Conservation (phyloP, 2,888 invertebrate genomes). For the Nomada flava region DNA sequence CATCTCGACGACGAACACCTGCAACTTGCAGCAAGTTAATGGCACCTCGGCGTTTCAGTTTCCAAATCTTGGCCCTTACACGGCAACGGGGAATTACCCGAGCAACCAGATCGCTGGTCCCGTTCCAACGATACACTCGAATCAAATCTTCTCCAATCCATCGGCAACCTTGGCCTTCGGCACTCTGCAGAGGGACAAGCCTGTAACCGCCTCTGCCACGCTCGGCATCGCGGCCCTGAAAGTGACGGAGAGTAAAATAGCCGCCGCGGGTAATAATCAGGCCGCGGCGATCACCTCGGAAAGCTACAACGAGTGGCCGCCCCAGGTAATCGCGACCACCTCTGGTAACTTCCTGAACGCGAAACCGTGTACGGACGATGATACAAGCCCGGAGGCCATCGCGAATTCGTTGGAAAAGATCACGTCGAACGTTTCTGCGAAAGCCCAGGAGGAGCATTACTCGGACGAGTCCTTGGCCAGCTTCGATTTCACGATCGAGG, state of each 20-base stretch:
- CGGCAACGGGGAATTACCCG: constrained; percentile 59
- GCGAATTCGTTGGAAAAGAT: constrained; percentile 39
- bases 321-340: constrained; percentile 25
- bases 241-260: constrained; percentile 25
- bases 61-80: constrained; percentile 67
- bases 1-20: constrained; percentile 69
- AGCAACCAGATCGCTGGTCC: constrained; percentile 67
- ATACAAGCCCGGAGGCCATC: constrained; percentile 4
- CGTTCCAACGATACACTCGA: constrained; percentile 56
- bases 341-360: constrained; percentile 32
- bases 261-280: constrained; percentile 28
- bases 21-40: constrained; percentile 73
- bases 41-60: constrained; percentile 71
- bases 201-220: constrained; percentile 9
- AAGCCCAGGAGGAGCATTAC: constrained; percentile 73
- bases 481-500: constrained; percentile 87
- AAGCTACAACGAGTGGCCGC: constrained; percentile 66
- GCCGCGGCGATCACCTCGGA: constrained; percentile 26
- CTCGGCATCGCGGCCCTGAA: constrained; percentile 52
- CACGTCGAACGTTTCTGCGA: constrained; percentile 25
- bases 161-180: constrained; percentile 63
- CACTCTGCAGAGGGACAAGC: constrained; percentile 65
- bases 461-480: constrained; percentile 86
- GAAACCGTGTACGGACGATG: constrained; percentile 15
- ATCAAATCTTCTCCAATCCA: constrained; percentile 70